Percentiles rank a stretch among this genome's conserved stretches.
Evolutionary conservation across 2,113 vertebrate genomes (phyloP).

Genomic region (Phoxinus phoxinus): DNA sequence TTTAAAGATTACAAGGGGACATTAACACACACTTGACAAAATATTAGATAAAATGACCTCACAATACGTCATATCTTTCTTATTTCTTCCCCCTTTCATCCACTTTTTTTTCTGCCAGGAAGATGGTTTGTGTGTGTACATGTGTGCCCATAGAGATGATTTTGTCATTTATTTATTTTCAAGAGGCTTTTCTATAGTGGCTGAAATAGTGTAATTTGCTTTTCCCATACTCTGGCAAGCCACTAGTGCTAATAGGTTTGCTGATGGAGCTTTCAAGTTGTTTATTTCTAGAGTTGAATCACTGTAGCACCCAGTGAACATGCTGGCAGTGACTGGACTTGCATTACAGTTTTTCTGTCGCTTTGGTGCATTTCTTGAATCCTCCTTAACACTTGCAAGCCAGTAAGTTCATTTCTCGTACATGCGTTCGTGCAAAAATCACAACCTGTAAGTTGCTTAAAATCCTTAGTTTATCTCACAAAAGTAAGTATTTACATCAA

Average conservation of each 20-base stretch:
- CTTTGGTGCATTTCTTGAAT: too few species aligned
- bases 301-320: constrained; percentile 32
- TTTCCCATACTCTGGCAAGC: constrained; percentile 28
- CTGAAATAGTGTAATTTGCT: constrained; percentile 6
- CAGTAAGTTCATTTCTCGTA: too few species aligned
- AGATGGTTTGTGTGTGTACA: neutral
- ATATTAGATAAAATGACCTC: too few species aligned
- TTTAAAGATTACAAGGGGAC: too few species aligned
- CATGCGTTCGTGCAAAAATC: too few species aligned
- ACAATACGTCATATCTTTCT: neutral
- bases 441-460: too few species aligned
- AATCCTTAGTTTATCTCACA: too few species aligned
- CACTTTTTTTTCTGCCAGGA: neutral
- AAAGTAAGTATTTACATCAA: too few species aligned
- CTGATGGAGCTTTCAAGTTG: constrained; percentile 49
- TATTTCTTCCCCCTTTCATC: neutral
- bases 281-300: constrained; percentile 42
- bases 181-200: constrained; percentile 28
- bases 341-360: neutral
- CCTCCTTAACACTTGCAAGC: too few species aligned
- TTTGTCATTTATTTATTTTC: constrained; percentile 32
- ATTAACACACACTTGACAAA: too few species aligned
- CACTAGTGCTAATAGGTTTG: constrained; percentile 50
- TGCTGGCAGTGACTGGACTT: constrained; percentile 12
- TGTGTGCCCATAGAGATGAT: neutral